Base-by-base conservation (phyloP, 1,140 invertebrate species). In the Heliconius hermathena region DNA sequence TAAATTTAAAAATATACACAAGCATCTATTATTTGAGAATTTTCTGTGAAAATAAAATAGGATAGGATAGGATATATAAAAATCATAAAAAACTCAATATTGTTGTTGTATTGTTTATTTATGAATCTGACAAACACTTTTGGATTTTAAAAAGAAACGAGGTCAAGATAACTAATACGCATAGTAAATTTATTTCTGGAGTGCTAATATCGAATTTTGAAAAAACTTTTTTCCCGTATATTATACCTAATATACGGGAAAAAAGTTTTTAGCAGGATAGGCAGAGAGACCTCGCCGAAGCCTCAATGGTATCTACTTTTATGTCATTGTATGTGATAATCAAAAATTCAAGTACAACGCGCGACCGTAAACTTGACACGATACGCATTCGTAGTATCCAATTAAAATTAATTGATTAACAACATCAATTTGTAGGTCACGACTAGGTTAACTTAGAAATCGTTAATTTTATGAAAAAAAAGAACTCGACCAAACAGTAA, bases 81-180 rank as follows among this genome's bases (percentile, higher is more conserved):
- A 29, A 41, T 73, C 36, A 60, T 36, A 11, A 66, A 80, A 57
- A 38, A 49, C 26, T 71, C 18, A 80, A 36, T 70, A 76, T n/a
- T 22, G 71, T 49, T n/a, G n/a, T n/a, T n/a, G n/a, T n/a, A n/a
- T n/a, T n/a, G n/a, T 74, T 26, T 79, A 41, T 76, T 72, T 72
- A 76, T 80, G 46, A 57, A 66, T 75, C 54, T 75, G 46, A 76
- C 33, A 60, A 79, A 70, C 46, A 78, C 38, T 71, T 80, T 57
- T 71, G 57, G 66, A 73, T 78, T 79, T 79, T 76, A 88, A 89
- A 89, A 89, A 89, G 84, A 90, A 91, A 90, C 88, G 84, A 83
- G 89, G 90, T 90, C 89, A 91, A 91, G 88, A 88, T 82, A 83
- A 83, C 73, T 78, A 82, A 80, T 88, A 83, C 81, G 82, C 81